Evolutionary conservation across 2,797 vertebrate species (phyloP), one percentile per base, ranked within the genome.

Genomic region (Pygocentrus nattereri): DNA sequence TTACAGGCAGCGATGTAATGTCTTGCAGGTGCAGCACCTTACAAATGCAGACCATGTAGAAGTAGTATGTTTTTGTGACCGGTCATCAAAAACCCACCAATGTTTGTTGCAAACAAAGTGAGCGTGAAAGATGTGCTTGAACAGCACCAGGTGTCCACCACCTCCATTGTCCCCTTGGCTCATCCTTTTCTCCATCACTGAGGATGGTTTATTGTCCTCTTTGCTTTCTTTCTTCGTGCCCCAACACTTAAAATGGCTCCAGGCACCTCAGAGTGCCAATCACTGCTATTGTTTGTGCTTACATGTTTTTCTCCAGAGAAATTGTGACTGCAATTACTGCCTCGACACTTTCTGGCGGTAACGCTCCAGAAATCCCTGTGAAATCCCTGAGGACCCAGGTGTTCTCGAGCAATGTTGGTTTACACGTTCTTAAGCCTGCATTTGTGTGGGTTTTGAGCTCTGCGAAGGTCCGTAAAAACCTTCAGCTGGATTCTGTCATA

Each of bases 281-380:
- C 81, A 78, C 73, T 21, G 38, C 71, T 72, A 87, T 82, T 82
- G 85, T 83, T 82, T 86, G 76, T 67, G 41, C 77, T 84, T 85
- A 75, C 30, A 15, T 61, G 23, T 64, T 77, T 78, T 18, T 78
- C 86, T 79, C 84, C 52, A 41, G 85, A 85, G 82, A 85, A 68
- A 83, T 70, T 80, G 74, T 79, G 82, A 83, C 69, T 44, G 77
- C 81, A 86, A 87, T 85, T 84, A 84, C 81, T 68, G 84, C 68
- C 69, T 49, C 58, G 73, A 82, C 70, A 83, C 74, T 77, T 85
- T 80, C 70, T 50, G 78, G 59, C 67, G 18, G 70, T 68, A 78
- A 81, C n/a, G 21, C 80, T 86, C 54, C 76, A 82, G 74, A 83
- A 74, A 85, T 85, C 86, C 65, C 68, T 73, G 64, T 10, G 23